Evolutionary conservation across 2,797 vertebrate genomes (phyloP), one percentile per base, ranked within the genome.

Genomic region (Syngnathus acus): DNA sequence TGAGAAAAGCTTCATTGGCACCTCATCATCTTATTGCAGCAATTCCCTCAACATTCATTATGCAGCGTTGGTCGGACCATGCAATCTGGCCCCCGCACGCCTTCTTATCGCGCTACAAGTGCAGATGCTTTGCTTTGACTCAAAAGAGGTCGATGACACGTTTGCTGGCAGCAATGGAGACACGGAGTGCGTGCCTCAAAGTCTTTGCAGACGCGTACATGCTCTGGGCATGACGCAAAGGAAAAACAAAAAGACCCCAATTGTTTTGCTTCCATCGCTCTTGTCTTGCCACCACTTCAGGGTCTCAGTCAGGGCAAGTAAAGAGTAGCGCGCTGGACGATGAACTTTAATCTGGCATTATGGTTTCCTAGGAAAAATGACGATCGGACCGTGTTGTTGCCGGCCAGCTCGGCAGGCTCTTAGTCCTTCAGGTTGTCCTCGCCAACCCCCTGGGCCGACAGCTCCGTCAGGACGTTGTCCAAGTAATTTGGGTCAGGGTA

Each of bases 401-500:
- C 64, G 4, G 54, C 50, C 68, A 62, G 23, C 65, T 70, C 67
- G 66, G 68, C 66, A 9, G 68, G n/a, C 23, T 50, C 67, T 96
- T 92, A 96, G 88, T 96, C 94, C 86, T 94, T 95, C 69, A 95
- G 87, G 66, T 89, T 90, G 69, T 93, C 93, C 76, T 97, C 95
- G 0, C 88, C 92, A 14, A 98, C 94, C 0, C 96, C 96, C 86
- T 98, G 96, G 50, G 95, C 93, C 0, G 90, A 91, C 76, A 98
- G 92, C 89, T 98, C 96, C 0, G 93, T 90, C 84, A 96, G 88
- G 75, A 98, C 94, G 42, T 98, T 98, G 89, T 97, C 95, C 86
- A 98, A 86, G 83, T 98, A 98, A 81, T 96, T 96, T 72, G 92
- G 93, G 68, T 98, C 96, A 0, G 96, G 95, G 86, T 96, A 98